These are phyloP conservation scores for Apamea monoglypha DNA, from an alignment of 2,888 invertebrate species.

Conservation along the genomic window DNA sequence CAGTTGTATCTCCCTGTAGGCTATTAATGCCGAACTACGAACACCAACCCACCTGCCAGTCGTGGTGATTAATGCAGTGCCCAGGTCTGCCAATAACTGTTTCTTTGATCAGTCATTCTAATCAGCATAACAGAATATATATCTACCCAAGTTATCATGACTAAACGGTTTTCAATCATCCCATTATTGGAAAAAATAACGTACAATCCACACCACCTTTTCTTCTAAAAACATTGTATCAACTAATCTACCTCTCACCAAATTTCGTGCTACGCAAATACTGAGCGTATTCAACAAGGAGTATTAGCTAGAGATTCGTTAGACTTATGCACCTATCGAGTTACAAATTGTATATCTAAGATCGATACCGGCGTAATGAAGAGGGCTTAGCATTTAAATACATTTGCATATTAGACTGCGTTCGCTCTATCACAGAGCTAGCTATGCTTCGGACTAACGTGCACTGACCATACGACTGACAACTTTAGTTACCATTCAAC, in stretches of 20 bases:
- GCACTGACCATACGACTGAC: conserved; percentile 62
- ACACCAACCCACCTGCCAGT: neutral
- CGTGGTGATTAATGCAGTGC: neutral
- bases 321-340: conserved; percentile 86
- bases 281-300: conserved; percentile 63
- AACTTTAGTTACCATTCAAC: conserved; percentile 40
- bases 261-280: conserved; percentile 42
- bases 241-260: neutral
- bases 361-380: conserved; percentile 90
- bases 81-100: neutral
- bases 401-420: conserved; percentile 90
- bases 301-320: conserved; percentile 83
- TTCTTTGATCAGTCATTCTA: neutral
- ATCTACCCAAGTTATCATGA: neutral
- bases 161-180: neutral
- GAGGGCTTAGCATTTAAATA: conserved; percentile 90
- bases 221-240: conserved; percentile 1
- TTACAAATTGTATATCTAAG: conserved; percentile 90
- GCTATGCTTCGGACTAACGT: conserved; percentile 46
- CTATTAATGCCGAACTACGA: neutral
- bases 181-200: neutral
- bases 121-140: neutral
- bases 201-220: neutral
- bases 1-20: neutral
- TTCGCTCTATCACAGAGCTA: conserved; percentile 74